A percentile compares a stretch with the other conserved stretches of the same genome.
Evolutionary conservation across 2,888 invertebrate species (phyloP).

Genomic region (Tetanocera ferruginea): DNA sequence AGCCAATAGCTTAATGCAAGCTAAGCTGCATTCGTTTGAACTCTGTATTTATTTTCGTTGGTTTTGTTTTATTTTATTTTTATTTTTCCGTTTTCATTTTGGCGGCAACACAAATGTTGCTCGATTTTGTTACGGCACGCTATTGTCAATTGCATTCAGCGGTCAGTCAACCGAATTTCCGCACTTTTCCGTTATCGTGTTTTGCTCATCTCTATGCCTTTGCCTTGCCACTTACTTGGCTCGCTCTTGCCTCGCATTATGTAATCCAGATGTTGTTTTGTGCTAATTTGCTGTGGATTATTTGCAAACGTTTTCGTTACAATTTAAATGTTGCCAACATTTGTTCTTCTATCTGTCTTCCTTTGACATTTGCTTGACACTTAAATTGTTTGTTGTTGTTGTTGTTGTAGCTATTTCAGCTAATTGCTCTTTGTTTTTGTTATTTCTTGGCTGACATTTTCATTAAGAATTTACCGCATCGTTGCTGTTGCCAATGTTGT

Average conservation of each 20-base stretch:
- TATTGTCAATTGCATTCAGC: conserved; percentile 48
- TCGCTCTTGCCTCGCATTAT: not conserved
- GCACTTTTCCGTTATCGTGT: conserved; percentile 4
- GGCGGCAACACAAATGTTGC: not conserved
- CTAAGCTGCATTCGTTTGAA: not conserved
- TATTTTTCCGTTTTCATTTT: not conserved
- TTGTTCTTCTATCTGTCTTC: not conserved
- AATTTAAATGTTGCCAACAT: not conserved
- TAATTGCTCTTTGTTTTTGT: conserved; percentile 1
- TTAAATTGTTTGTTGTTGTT: not conserved
- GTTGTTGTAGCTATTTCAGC: not conserved
- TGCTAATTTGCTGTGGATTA: not conserved
- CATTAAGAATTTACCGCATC: not conserved
- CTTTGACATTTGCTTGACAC: conserved; percentile 17
- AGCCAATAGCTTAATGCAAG: not conserved
- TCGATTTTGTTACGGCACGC: conserved; percentile 19
- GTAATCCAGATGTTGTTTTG: not conserved
- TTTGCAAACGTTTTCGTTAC: not conserved
- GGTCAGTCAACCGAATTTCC: conserved; percentile 59
- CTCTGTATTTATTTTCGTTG: not conserved
- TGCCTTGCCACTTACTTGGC: not conserved
- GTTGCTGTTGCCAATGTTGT: not conserved
- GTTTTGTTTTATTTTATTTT: no score
- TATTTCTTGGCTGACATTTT: not conserved
- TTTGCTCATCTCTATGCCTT: conserved; percentile 1